Conservation (phyloP, 2,888 invertebrate species). For the Drosophila paramelanica region DNA sequence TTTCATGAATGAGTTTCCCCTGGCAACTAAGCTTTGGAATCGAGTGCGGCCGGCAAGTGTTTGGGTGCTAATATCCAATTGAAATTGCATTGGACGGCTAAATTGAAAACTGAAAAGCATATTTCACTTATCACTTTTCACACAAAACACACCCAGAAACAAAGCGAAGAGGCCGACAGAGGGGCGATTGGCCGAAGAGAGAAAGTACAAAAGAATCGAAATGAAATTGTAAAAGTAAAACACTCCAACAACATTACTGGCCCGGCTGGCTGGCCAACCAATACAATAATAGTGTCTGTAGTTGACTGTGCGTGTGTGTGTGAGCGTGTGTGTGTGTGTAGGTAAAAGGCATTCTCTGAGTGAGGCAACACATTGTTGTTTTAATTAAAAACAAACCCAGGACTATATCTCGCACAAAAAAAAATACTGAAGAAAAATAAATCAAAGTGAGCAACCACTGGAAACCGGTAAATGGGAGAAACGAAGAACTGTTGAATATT, state of each 20-base stretch:
- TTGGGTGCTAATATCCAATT: slow-evolving; percentile 68
- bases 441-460: slow-evolving; percentile 51
- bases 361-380: slow-evolving; percentile 68
- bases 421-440: slow-evolving; percentile 27
- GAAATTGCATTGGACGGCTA: slow-evolving; percentile 79
- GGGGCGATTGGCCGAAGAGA: background rate
- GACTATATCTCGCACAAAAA: slow-evolving; percentile 46
- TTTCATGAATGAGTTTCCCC: slow-evolving; percentile 14
- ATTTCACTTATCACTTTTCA: slow-evolving; percentile 80
- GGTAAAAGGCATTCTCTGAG: slow-evolving; percentile 30
- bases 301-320: slow-evolving; percentile 1
- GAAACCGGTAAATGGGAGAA: slow-evolving; percentile 18
- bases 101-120: slow-evolving; percentile 80
- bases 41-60: slow-evolving; percentile 23
- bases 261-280: slow-evolving; percentile 23
- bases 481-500: slow-evolving; percentile 68
- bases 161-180: slow-evolving; percentile 39
- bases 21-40: slow-evolving; percentile 30
- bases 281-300: slow-evolving; percentile 45
- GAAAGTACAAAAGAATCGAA: slow-evolving; percentile 52
- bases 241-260: slow-evolving; percentile 24
- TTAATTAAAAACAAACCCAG: slow-evolving; percentile 76
- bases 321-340: slow-evolving; percentile 23
- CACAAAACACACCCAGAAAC: slow-evolving; percentile 66
- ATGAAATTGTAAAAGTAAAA: slow-evolving; percentile 76